Conservation (phyloP, 1,140 invertebrate genomes). For the Ostrea denselamellosa region DNA sequence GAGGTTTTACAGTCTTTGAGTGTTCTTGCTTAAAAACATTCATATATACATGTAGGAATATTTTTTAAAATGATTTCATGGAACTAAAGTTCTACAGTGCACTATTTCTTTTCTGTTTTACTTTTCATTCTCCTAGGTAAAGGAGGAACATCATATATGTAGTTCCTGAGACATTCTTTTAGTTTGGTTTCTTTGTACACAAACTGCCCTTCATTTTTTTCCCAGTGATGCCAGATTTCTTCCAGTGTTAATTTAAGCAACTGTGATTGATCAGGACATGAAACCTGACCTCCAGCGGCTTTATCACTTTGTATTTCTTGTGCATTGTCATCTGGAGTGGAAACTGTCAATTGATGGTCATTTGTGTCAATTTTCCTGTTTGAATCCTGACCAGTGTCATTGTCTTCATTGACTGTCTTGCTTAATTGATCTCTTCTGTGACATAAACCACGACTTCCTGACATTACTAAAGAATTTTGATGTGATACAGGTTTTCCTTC, state of each 20-base stretch:
- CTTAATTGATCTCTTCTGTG: neutral
- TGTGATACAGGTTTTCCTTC: neutral
- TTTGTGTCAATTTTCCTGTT: neutral
- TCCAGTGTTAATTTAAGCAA: neutral
- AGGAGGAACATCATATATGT: constrained; percentile 10
- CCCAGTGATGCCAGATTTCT: constrained; percentile 16
- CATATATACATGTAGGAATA: neutral
- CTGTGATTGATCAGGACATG: neutral
- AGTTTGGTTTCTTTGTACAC: constrained; percentile 10
- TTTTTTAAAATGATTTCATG: neutral
- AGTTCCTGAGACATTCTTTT: constrained; percentile 26
- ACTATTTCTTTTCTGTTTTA: constrained; percentile 4
- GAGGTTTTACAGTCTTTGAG: too few species aligned
- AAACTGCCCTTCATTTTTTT: constrained; percentile 10
- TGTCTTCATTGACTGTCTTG: neutral
- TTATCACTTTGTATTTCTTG: neutral
- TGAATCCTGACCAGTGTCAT: neutral
- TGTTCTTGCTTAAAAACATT: too few species aligned
- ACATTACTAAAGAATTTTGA: neutral
- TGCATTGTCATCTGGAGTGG: neutral
- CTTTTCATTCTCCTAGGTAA: constrained; percentile 8
- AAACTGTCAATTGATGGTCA: neutral
- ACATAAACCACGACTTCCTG: neutral
- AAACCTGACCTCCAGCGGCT: neutral
- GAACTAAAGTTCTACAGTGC: neutral